Evolutionary conservation across 2,797 vertebrate genomes (phyloP), one percentile per base, ranked within the genome.

Genomic region (Eidolon dupreanum): DNA sequence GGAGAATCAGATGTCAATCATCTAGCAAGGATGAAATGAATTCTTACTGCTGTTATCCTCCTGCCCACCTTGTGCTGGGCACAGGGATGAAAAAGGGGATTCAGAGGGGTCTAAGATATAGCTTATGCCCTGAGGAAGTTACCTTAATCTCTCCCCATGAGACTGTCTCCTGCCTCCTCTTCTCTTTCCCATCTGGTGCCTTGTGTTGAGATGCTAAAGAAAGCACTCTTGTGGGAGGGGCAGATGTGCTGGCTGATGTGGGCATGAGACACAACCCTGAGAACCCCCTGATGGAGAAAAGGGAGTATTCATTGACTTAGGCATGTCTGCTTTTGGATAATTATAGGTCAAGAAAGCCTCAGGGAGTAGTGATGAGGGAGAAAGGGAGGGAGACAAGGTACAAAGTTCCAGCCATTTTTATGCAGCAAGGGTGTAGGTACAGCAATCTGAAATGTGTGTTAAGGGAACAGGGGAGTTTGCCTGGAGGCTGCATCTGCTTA

Each of bases 31-130:
- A 87, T 63, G 28, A 65, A 87, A 41, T 61, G 41, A 78, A 71
- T 90, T 88, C 87, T 88, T 93, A 59, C 51, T 68, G 36, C 36
- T 65, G 24, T 66, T 68, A 93, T 57, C 53, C 65, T 94, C 65
- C 92, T 87, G 11, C 10, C 49, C 43, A 88, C 70, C 66, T 75
- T 77, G 41, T 43, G 13, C 55, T 36, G 6, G 28, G 75, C n/a
- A 59, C 4, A 71, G 3, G 19, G 7, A 3, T n/a, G 5, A 6
- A 59, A 5, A 20, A 61, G 13, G 1, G 20, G 16, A 9, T 51
- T 93, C 61, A 38, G 57, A 95, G 68, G 24, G 38, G 1, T 63
- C 8, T 41, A 73, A 89, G 59, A 74, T 66, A 92, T 36, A 85
- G 16, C 20, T 79, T 94, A 41, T 84, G 11, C 43, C 46, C 46